Conservation (phyloP, 2,797 vertebrate species). For the Trematomus bernacchii region DNA sequence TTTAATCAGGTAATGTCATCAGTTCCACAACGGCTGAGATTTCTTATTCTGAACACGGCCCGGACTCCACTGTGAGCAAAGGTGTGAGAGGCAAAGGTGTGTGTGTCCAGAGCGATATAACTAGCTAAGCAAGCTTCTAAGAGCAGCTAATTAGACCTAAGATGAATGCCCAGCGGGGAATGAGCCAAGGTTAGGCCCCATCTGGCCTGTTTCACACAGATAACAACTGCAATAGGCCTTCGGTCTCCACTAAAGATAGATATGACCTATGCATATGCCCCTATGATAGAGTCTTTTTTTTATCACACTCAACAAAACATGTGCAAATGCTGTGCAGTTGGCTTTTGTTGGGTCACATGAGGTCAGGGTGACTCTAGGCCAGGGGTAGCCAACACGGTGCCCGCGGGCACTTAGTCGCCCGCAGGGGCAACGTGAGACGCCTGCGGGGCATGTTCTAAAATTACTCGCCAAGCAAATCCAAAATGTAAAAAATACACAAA, state of each 20-base stretch:
- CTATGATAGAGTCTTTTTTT: constrained; percentile 13
- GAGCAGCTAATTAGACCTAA: constrained; percentile 68
- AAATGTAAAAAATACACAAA: too few relatives aligned
- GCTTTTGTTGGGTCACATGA: constrained; percentile 32
- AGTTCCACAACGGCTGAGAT: not conserved
- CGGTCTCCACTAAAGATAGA: constrained; percentile 50
- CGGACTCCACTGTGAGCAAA: constrained; percentile 16
- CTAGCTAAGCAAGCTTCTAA: constrained; percentile 45
- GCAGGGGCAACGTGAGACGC: too few relatives aligned
- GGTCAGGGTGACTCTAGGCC: constrained; percentile 9
- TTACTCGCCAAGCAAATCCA: too few relatives aligned
- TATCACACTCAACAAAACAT: constrained; percentile 10
- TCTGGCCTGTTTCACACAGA: constrained; percentile 60
- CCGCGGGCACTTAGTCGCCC: too few relatives aligned
- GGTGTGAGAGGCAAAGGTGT: constrained; percentile 35
- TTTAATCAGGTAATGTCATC: constrained; percentile 34
- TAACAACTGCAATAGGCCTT: constrained; percentile 49
- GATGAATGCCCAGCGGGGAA: constrained; percentile 60
- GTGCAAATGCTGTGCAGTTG: constrained; percentile 12
- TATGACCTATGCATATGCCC: constrained; percentile 36
- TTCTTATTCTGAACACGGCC: constrained; percentile 25
- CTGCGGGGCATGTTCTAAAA: too few relatives aligned
- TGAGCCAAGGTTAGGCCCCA: constrained; percentile 64
- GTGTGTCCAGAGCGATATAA: constrained; percentile 28
- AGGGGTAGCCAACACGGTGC: too few relatives aligned